Evolutionary conservation across 1,140 invertebrate genomes (phyloP), one percentile per base, ranked within the genome.

Genomic region (Calephelis nemesis): DNA sequence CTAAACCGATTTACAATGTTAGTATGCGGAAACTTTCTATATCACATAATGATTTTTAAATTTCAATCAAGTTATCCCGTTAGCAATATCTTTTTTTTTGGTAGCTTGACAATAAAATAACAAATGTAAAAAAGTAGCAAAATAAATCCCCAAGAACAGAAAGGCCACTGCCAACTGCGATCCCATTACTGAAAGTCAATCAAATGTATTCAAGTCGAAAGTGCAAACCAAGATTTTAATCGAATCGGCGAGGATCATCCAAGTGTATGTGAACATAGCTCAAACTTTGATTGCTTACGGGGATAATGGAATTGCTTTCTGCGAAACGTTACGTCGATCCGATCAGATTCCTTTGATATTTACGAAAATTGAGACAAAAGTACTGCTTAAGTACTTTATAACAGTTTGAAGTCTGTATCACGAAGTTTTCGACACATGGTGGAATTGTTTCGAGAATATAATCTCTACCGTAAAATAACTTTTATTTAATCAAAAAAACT

Each of bases 281-380:
- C 62, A 63, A 70, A 70, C 68, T 70, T 70, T 70, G 68, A 70
- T 70, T 69, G 68, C 68, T 69, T 69, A 64, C 68, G 42, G 68
- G 48, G 62, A 69, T 69, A 69, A 69, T 69, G 68, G 62, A 69
- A 69, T 69, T 69, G 68, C 68, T 64, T 64, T 52, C 62, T 48
- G 47, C 47, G 45, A 63, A 63, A 47, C 45, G 54, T 30, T 60
- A 60, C 54, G 30, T 39, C 54, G 13, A 63, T 47, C 47, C 10
- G 62, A 63, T 9, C 62, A 47, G 11, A 63, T 63, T 47, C 62
- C 54, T 60, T 60, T 60, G 54, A 60, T 60, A 60, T 40, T 40
- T 60, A 60, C 30, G 11, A 60, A 60, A 60, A 40, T 60, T 39
- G 54, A 60, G 54, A 58, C 30, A 2, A 45, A 45, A 45, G 42